Evolutionary conservation across 2,888 invertebrate species (phyloP).

Genomic region (Endomychus coccineus): DNA sequence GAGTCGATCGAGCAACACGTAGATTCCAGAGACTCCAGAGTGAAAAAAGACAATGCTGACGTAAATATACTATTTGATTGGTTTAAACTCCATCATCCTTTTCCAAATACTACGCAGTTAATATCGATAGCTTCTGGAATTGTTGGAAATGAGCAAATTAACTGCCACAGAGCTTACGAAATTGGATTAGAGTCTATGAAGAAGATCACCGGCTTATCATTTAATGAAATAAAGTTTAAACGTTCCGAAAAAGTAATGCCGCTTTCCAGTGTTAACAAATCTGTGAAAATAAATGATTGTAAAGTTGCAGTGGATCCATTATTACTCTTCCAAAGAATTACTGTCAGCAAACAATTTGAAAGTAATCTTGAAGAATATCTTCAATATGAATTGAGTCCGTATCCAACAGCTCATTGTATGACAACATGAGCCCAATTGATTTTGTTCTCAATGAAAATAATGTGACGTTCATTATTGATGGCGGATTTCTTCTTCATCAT

Average conservation of each 20-base stretch:
- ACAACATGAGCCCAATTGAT: constrained; percentile 12
- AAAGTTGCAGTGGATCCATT: constrained; percentile 20
- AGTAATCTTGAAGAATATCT: constrained; percentile 18
- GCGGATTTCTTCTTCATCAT: constrained; percentile 16
- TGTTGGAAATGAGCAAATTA: no score
- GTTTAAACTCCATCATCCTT: no score
- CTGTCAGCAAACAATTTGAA: constrained; percentile 23
- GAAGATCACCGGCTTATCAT: constrained; percentile 17
- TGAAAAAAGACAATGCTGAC: no score
- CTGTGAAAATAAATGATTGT: constrained; percentile 17
- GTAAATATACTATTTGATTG: no score
- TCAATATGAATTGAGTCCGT: constrained; percentile 22
- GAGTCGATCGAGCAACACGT: no score
- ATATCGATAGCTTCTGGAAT: constrained; percentile 28
- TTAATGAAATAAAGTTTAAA: constrained; percentile 27
- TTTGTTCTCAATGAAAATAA: constrained; percentile 13
- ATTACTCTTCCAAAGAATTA: constrained; percentile 22
- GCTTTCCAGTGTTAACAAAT: constrained; percentile 19
- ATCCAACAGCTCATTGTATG: constrained; percentile 23
- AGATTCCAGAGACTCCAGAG: no score
- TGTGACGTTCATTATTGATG: constrained; percentile 17
- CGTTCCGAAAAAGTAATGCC: constrained; percentile 27
- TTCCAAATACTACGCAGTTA: constrained; percentile 18
- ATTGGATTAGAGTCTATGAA: constrained; percentile 18
- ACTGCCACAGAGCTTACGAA: constrained; percentile 21